phyloP scores from a whole-genome alignment of 2,888 invertebrate genomes.

The Eupithecia dodoneata region DNA sequence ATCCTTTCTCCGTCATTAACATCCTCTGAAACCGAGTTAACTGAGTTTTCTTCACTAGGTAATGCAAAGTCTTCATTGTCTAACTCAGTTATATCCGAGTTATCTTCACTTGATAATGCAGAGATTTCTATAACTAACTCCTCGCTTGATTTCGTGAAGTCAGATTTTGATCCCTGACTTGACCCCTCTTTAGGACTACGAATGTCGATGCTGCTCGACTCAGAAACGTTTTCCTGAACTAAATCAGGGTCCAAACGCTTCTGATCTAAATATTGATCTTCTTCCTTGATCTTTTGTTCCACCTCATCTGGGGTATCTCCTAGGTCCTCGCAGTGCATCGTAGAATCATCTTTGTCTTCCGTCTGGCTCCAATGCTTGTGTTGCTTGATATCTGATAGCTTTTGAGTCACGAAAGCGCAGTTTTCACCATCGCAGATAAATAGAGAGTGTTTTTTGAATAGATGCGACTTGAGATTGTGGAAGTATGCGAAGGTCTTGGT shows the following conservation, averaged over 20 bases:
- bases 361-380: slow-evolving; percentile 53
- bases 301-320: slow-evolving; percentile 42
- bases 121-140: background rate
- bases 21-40: background rate
- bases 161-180: background rate
- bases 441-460: slow-evolving; percentile 58
- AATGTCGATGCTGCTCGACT: background rate
- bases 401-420: slow-evolving; percentile 56
- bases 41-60: background rate
- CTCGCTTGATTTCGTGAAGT: background rate
- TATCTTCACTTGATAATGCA: background rate
- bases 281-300: slow-evolving; percentile 35
- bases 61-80: background rate
- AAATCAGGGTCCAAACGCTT: slow-evolving; percentile 5
- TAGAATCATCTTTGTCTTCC: background rate
- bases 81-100: no score
- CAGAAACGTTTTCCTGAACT: background rate
- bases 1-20: slow-evolving; percentile 33
- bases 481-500: slow-evolving; percentile 57
- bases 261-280: slow-evolving; percentile 6
- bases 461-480: slow-evolving; percentile 58
- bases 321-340: background rate
- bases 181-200: background rate
- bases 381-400: slow-evolving; percentile 47
- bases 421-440: slow-evolving; percentile 58